Evolutionary conservation across 2,113 vertebrate genomes (phyloP).

Genomic region (Peromyscus polionotus): DNA sequence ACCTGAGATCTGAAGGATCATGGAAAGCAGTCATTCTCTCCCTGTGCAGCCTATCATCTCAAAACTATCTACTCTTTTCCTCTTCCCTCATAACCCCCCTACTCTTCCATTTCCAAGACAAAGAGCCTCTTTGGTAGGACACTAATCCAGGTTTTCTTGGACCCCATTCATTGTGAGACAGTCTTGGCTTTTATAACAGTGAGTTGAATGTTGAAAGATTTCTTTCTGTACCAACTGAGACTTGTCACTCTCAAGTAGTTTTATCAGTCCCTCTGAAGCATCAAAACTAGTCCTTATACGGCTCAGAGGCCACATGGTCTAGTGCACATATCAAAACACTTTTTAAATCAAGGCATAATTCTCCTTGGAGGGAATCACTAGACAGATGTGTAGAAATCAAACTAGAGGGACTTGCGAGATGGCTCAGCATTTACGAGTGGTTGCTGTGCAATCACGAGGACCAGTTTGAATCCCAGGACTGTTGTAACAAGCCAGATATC

Average conservation of each 20-base stretch:
- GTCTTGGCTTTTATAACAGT: neutral
- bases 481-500: neutral
- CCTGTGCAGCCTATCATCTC: neutral
- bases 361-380: neutral
- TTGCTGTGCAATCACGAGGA: neutral
- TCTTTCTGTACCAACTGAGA: neutral
- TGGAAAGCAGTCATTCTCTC: neutral
- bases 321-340: neutral
- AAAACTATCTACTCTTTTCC: neutral
- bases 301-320: neutral
- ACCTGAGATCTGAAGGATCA: neutral
- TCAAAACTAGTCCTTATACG: neutral
- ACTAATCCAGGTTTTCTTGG: neutral
- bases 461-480: neutral
- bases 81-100: neutral
- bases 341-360: neutral
- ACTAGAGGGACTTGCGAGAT: neutral
- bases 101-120: neutral
- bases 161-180: neutral
- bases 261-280: neutral
- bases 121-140: neutral
- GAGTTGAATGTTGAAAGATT: neutral
- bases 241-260: neutral
- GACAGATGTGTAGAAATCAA: constrained; percentile 18
- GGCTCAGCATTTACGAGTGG: neutral